phyloP scores from a whole-genome alignment of 1,140 invertebrate genomes.

The Dreissena polymorpha region DNA sequence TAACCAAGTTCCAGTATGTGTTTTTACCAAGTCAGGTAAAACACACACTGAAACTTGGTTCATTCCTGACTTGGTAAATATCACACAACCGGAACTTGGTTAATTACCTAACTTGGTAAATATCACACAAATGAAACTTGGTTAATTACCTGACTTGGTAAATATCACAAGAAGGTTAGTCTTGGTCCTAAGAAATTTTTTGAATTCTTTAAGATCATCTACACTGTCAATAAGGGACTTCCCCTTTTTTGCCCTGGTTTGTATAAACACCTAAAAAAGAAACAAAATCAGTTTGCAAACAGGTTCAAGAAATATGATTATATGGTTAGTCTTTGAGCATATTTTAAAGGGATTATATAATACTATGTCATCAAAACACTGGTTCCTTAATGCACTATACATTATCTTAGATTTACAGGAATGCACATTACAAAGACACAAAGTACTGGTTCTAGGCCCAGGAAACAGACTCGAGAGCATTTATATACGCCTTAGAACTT shows the following conservation, averaged over 20 bases:
- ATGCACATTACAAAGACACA: no score
- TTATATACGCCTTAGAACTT: no score
- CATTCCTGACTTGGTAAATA: slow-evolving; percentile 82
- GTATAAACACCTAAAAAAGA: slow-evolving; percentile 40
- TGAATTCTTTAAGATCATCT: slow-evolving; percentile 90
- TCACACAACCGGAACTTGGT: slow-evolving; percentile 74
- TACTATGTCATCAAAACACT: no score
- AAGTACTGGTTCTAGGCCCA: no score
- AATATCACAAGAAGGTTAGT: slow-evolving; percentile 91
- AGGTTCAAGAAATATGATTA: no score
- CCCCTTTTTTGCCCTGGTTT: slow-evolving; percentile 64
- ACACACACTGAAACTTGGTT: slow-evolving; percentile 72
- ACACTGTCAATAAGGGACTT: slow-evolving; percentile 71
- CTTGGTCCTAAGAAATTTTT: slow-evolving; percentile 90
- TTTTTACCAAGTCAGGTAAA: slow-evolving; percentile 83
- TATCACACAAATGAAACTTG: slow-evolving; percentile 78
- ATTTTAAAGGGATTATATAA: no score
- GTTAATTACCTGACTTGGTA: slow-evolving; percentile 77
- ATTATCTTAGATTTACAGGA: no score
- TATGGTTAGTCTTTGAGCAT: no score
- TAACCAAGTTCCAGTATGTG: no score
- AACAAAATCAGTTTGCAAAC: no score
- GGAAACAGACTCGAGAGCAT: no score
- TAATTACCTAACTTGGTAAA: slow-evolving; percentile 81
- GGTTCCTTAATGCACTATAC: no score